These are phyloP conservation scores for Rhizoglyphus robini DNA, from an alignment of 1,140 invertebrate genomes.

Conservation along the genomic window DNA sequence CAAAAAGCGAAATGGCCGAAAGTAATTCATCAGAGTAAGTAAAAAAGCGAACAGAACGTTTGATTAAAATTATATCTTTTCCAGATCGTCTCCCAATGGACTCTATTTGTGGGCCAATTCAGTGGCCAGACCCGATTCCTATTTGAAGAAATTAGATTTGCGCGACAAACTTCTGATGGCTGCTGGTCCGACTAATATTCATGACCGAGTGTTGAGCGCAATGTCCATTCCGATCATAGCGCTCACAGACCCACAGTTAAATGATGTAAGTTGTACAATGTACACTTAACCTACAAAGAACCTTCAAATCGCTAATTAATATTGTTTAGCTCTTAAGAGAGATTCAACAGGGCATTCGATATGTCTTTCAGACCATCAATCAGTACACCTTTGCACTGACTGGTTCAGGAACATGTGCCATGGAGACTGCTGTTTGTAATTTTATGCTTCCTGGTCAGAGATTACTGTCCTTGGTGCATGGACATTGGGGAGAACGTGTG, in stretches of 20 bases:
- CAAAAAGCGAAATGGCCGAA: no score
- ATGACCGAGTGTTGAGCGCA: constrained; percentile 47
- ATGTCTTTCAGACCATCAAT: constrained; percentile 70
- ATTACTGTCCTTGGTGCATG: constrained; percentile 53
- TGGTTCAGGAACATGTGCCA: constrained; percentile 62
- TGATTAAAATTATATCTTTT: no score
- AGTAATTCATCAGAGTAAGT: no score
- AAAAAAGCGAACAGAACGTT: no score
- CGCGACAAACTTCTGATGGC: constrained; percentile 52
- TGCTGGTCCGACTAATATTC: constrained; percentile 57
- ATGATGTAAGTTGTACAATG: constrained; percentile 40
- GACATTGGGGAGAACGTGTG: constrained; percentile 66
- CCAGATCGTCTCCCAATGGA: no score
- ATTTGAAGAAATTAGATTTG: background rate
- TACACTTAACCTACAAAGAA: background rate
- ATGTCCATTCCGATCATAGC: constrained; percentile 49
- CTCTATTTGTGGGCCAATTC: no score
- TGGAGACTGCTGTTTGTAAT: constrained; percentile 66
- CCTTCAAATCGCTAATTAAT: background rate
- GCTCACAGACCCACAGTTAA: constrained; percentile 55
- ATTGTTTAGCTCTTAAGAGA: constrained; percentile 43
- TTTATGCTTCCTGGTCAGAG: constrained; percentile 57
- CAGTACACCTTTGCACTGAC: constrained; percentile 58
- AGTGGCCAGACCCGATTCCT: no score
- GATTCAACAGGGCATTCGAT: constrained; percentile 61